Conservation (phyloP, 2,797 vertebrate genomes). For the Sarcophilus harrisii region DNA sequence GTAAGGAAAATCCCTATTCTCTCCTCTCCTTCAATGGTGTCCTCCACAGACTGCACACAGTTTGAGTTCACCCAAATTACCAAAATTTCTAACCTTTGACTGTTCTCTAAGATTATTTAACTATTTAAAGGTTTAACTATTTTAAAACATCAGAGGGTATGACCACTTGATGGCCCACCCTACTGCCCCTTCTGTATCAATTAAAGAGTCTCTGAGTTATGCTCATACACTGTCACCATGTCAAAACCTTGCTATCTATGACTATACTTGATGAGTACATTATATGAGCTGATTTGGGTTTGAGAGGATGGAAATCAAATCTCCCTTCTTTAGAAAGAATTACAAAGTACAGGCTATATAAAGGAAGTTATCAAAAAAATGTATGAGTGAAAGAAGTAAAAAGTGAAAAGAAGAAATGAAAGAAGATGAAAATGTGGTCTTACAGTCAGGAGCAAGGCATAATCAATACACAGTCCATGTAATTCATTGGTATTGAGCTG, state of each 20-base stretch:
- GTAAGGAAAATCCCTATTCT: not conserved
- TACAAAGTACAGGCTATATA: not conserved
- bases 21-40: not conserved
- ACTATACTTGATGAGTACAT: not conserved
- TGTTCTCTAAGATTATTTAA: not conserved
- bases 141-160: not conserved
- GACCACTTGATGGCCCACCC: not conserved
- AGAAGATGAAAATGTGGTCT: not conserved
- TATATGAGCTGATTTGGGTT: not conserved
- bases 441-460: not conserved
- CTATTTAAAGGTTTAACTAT: not conserved
- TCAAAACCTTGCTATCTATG: not conserved
- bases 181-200: not conserved
- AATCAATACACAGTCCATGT: not conserved
- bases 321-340: not conserved
- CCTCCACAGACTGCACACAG: not conserved
- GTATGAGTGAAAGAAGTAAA: not conserved
- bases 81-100: not conserved
- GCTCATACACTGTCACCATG: not conserved
- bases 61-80: not conserved
- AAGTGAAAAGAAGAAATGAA: not conserved
- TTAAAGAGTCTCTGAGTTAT: not conserved
- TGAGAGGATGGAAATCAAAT: not conserved
- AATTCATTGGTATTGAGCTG: not conserved
- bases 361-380: not conserved